These are phyloP conservation scores for Megaustenia siamemsis DNA, from an alignment of 2,888 invertebrate species.

Conservation along the genomic window DNA sequence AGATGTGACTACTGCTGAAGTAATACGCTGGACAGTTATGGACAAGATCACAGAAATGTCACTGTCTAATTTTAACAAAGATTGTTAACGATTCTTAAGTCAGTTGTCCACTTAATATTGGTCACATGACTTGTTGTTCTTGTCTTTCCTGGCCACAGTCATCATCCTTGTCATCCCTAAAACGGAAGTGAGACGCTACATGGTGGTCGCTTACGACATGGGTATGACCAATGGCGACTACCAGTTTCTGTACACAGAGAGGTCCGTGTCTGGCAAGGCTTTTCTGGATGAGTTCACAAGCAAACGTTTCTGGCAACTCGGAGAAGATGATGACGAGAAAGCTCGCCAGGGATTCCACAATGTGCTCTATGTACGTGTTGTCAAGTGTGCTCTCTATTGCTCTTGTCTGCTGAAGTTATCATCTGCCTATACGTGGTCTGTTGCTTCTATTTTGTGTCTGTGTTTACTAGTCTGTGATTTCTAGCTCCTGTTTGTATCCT, in stretches of 20 bases:
- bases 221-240: conserved; percentile 75
- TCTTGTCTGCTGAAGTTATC: background rate
- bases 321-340: conserved; percentile 64
- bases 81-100: too few species aligned
- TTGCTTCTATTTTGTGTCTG: background rate
- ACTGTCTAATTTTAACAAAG: too few species aligned
- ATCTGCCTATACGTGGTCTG: background rate
- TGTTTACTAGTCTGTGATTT: too few species aligned
- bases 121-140: too few species aligned
- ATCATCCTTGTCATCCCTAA: conserved; percentile 70
- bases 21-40: too few species aligned
- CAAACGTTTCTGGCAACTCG: conserved; percentile 62
- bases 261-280: conserved; percentile 63
- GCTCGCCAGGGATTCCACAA: conserved; percentile 70
- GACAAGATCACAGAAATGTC: too few species aligned
- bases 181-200: conserved; percentile 67
- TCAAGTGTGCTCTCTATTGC: background rate
- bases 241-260: conserved; percentile 72
- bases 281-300: conserved; percentile 60
- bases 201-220: conserved; percentile 69
- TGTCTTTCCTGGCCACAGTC: conserved; percentile 66
- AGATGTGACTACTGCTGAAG: too few species aligned
- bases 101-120: too few species aligned
- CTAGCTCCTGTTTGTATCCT: too few species aligned
- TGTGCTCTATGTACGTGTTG: conserved; percentile 70